Evolutionary conservation across 2,888 invertebrate genomes (phyloP), one percentile per base, ranked within the genome.

Genomic region (Eupithecia subumbrata): DNA sequence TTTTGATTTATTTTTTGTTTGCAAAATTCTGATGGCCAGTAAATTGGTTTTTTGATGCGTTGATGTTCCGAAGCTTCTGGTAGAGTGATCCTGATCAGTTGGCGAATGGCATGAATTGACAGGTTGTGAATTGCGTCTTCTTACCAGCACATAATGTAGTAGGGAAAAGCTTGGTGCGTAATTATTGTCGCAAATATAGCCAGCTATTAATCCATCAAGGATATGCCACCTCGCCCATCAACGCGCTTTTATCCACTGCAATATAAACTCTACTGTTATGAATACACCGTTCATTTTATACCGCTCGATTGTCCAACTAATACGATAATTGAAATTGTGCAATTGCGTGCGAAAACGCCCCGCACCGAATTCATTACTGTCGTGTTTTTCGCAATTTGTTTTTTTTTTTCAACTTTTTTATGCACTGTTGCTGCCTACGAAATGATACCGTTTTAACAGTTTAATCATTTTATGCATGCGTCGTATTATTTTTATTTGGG

Each of bases 251-350:
- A 48, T 45, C 63, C 76, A 25, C 67, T 66, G 40, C 18, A 70
- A 25, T 66, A 66, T 40, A n/a, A 34, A 16, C 76, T 73, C 72
- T 80, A 76, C 71, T 25, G 0, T 9, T 11, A 71, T 25, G 4
- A 7, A 16, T 37, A 75, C 77, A 80, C 67, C 71, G 79, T 71
- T 67, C 40, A 77, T 73, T 74, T 78, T 78, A 43, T 43, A 69
- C 66, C 69, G 67, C 34, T 74, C 66, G 86, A 87, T 87, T 88
- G 86, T 85, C 85, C 81, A 89, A 91, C 92, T 95, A 95, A 95
- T 95, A 91, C 88, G 92, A 94, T 95, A 95, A 95, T 95, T 95
- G 95, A 95, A 95, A 95, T 93, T 93, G 94, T 95, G 95, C 94
- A 95, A 95, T 95, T 93, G 94, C 95, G 94, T 95, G 95, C 94